Percentiles rank a stretch among this genome's conserved stretches.
These are phyloP conservation scores for Eustalomyia histrio DNA, from an alignment of 2,888 invertebrate genomes.

Conservation along the genomic window DNA sequence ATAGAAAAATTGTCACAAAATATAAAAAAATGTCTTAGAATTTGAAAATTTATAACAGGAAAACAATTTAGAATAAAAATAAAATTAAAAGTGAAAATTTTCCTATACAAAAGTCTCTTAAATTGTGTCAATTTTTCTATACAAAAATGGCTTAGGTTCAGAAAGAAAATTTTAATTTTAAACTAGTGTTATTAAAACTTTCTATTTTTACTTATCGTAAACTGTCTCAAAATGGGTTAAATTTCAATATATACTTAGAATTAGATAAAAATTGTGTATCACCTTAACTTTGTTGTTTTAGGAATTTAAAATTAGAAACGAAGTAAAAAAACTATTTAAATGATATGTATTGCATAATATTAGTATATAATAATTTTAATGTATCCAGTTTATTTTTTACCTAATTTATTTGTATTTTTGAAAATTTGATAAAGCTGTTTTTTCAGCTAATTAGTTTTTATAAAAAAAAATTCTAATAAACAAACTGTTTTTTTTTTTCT, in stretches of 20 bases:
- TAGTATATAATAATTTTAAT: background rate
- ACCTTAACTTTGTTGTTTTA: background rate
- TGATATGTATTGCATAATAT: background rate
- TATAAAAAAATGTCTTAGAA: too few species aligned
- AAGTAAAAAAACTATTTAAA: background rate
- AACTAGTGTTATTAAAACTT: too few species aligned
- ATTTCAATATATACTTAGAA: background rate
- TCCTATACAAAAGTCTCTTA: too few species aligned
- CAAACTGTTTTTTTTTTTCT: background rate
- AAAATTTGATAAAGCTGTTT: background rate
- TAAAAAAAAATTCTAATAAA: background rate
- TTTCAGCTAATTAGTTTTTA: background rate
- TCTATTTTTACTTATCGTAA: too few species aligned
- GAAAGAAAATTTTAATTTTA: too few species aligned
- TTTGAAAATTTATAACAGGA: too few species aligned
- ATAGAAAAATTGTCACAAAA: too few species aligned
- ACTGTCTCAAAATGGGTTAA: too few species aligned
- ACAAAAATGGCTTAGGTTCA: too few species aligned
- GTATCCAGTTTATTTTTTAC: background rate
- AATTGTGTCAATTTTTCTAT: too few species aligned
- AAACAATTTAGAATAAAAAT: too few species aligned
- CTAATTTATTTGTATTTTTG: background rate
- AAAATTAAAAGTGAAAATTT: too few species aligned
- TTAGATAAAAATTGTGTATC: background rate
- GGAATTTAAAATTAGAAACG: slow-evolving; percentile 3